These are phyloP conservation scores for Colletes gigas DNA, from an alignment of 1,140 invertebrate species.

Conservation along the genomic window DNA sequence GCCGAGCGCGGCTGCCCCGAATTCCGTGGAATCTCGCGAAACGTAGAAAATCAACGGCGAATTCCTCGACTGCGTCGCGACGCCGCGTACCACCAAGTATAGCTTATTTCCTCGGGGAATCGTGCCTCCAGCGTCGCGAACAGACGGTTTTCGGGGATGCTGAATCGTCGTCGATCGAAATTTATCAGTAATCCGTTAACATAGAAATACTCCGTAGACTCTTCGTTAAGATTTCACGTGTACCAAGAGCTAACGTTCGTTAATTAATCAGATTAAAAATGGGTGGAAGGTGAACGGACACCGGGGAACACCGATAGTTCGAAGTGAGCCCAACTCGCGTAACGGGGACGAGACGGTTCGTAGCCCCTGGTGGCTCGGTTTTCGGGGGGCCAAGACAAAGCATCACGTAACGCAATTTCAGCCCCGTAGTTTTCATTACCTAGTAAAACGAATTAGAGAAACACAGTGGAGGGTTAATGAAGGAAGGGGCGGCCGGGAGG, in stretches of 20 bases:
- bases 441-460: conserved; percentile 47
- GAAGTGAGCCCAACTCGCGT: not conserved
- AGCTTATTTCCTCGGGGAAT: too few species aligned
- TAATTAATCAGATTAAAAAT: too few species aligned
- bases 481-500: conserved; percentile 42
- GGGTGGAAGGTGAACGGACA: too few species aligned
- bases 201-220: too few species aligned
- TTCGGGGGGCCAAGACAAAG: conserved; percentile 34
- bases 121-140: not conserved
- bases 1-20: not conserved
- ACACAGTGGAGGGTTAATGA: conserved; percentile 52
- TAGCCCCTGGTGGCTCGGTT: not conserved
- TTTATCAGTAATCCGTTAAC: too few species aligned
- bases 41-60: not conserved
- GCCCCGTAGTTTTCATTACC: conserved; percentile 43
- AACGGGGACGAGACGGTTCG: not conserved
- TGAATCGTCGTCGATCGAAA: too few species aligned
- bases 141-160: too few species aligned
- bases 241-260: too few species aligned
- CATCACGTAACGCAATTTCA: conserved; percentile 42
- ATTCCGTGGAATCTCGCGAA: not conserved
- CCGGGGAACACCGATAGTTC: not conserved
- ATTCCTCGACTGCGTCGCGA: not conserved
- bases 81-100: too few species aligned
- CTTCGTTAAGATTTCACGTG: too few species aligned